These are phyloP conservation scores for Tetramorium alpestre DNA, from an alignment of 1,140 invertebrate genomes.

Conservation along the genomic window DNA sequence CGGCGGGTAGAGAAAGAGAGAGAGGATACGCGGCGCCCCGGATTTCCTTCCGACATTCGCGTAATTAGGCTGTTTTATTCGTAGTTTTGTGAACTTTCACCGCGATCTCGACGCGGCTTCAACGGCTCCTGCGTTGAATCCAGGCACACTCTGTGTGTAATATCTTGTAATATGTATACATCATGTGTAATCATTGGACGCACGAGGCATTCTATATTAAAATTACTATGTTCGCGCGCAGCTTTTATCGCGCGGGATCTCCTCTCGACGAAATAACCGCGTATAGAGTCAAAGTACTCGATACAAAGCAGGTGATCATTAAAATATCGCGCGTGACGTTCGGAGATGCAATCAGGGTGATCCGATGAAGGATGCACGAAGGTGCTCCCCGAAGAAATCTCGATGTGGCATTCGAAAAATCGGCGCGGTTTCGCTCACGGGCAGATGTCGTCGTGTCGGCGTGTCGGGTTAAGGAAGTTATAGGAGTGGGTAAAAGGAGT, in stretches of 20 bases:
- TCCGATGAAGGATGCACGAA: slow-evolving; percentile 7
- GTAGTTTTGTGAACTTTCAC: background rate
- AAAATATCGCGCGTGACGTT: slow-evolving; percentile 33
- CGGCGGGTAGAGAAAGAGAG: too few species aligned
- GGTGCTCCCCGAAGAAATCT: background rate
- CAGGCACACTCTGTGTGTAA: background rate
- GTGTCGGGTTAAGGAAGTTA: slow-evolving; percentile 45
- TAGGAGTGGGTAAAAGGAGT: slow-evolving; percentile 42
- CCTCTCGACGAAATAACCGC: background rate
- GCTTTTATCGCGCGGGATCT: slow-evolving; percentile 15
- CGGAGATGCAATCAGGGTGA: slow-evolving; percentile 36
- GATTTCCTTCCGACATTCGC: slow-evolving; percentile 19
- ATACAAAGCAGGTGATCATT: slow-evolving; percentile 29
- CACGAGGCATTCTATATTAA: slow-evolving; percentile 25
- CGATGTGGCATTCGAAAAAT: background rate
- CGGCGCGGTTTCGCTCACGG: slow-evolving; percentile 11
- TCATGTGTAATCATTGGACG: slow-evolving; percentile 13
- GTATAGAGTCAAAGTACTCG: background rate
- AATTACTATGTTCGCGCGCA: slow-evolving; percentile 27
- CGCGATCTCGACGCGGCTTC: background rate
- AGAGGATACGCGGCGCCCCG: background rate
- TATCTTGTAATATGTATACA: slow-evolving; percentile 22
- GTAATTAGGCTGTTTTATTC: slow-evolving; percentile 14
- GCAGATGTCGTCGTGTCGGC: slow-evolving; percentile 47
- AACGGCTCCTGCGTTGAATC: background rate